phyloP scores from a whole-genome alignment of 2,113 vertebrate genomes.

The Tetrax tetrax region DNA sequence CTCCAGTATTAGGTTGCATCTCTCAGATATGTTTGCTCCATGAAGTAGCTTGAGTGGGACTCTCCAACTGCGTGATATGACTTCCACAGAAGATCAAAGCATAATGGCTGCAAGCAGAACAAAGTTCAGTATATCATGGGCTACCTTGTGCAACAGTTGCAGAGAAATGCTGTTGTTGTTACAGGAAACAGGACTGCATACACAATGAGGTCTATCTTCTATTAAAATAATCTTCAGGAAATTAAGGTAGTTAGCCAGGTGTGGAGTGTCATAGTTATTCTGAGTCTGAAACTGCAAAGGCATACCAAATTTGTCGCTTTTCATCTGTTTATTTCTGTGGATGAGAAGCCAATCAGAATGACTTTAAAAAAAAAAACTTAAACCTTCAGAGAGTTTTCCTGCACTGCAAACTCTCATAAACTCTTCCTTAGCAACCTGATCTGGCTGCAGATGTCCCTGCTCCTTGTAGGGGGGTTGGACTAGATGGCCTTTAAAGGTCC shows the following conservation, averaged over 20 bases:
- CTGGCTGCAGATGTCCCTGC: too few species aligned
- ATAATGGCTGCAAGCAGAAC: background rate
- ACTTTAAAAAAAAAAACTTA: background rate
- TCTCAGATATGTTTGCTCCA: background rate
- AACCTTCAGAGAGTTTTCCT: background rate
- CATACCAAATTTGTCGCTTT: background rate
- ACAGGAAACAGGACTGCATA: background rate
- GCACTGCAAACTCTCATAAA: background rate
- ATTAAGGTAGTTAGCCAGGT: background rate
- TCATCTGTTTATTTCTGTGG: background rate
- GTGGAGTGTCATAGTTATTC: background rate
- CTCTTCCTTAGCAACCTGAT: background rate
- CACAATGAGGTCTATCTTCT: background rate
- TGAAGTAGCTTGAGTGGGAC: background rate
- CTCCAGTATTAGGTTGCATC: rapidly evolving
- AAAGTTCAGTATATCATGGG: background rate
- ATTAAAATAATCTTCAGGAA: background rate
- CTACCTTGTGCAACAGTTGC: background rate
- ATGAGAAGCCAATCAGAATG: background rate
- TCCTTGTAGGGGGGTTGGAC: too few species aligned
- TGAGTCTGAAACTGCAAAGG: background rate
- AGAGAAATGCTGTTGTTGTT: background rate
- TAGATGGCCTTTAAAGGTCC: too few species aligned
- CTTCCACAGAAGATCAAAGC: background rate
- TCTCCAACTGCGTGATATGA: rapidly evolving